Evolutionary conservation across 2,888 invertebrate genomes (phyloP), one percentile per base, ranked within the genome.

Genomic region (Lasioglossum calceatum): DNA sequence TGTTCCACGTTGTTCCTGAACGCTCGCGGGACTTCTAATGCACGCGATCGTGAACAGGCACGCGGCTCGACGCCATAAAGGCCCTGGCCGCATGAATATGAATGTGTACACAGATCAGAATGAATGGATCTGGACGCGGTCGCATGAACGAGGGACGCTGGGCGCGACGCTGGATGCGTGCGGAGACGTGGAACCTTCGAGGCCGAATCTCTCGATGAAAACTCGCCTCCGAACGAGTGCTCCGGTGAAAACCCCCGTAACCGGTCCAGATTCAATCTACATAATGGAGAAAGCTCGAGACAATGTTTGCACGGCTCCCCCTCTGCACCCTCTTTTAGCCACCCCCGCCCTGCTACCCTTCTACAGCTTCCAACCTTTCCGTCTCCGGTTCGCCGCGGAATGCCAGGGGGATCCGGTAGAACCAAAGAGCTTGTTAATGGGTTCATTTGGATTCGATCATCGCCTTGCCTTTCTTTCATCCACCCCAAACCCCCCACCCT

Each of bases 201-300:
- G 71, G 82, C 64, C 75, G 76, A 54, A 70, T 75, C 47, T 67
- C 77, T 79, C 77, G 84, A 81, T 88, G 92, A 90, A 91, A 88
- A 90, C 88, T 88, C 87, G 87, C 76, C 77, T 78, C 83, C 86
- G 82, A 90, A 87, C 90, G 92, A 87, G 90, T 86, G 82, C 84
- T 71, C 79, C 87, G 87, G 82, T 90, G 91, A 87, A 91, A 90
- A 90, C 84, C 91, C 87, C 86, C 87, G 91, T 92, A 93, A 93
- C 92, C 93, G 92, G 92, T 92, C 80, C 91, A 91, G 93, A 94
- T 94, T 94, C 92, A 94, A 95, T 95, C 93, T 94, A 93, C 95
- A 95, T 95, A 95, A 95, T 95, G 94, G 95, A 94, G 92, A 93
- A 94, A 93, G 92, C 92, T 92, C 92, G 92, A 93, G 93, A 94